Conservation (phyloP, 2,113 vertebrate species). For the Scomber japonicus region DNA sequence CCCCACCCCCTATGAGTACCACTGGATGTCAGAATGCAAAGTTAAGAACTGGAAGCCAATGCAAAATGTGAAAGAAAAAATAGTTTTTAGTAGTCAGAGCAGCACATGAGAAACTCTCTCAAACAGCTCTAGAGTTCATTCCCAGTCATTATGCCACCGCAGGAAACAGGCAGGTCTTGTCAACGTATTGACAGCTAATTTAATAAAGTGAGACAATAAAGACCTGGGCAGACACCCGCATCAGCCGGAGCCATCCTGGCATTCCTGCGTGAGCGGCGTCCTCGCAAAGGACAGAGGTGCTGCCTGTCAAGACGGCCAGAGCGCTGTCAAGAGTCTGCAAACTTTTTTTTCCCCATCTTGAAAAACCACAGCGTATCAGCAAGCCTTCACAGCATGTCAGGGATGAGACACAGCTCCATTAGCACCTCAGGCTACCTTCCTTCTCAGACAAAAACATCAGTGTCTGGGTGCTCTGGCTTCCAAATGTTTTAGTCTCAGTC, state of each 20-base stretch:
- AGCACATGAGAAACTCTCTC: neutral
- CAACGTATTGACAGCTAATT: conserved; percentile 69
- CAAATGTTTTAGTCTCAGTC: conserved; percentile 50
- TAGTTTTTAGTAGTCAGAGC: neutral
- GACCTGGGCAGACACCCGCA: conserved; percentile 36
- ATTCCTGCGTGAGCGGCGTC: conserved; percentile 25
- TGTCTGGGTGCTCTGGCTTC: conserved; percentile 20
- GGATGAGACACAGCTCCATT: conserved; percentile 50
- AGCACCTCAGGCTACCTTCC: conserved; percentile 45
- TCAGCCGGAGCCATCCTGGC: conserved; percentile 14
- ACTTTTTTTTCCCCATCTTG: conserved; percentile 42
- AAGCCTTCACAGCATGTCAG: conserved; percentile 42
- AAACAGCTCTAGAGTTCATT: neutral
- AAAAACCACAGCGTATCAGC: conserved; percentile 40
- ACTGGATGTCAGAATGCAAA: too few relatives aligned
- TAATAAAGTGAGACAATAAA: conserved; percentile 66
- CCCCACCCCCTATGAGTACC: too few relatives aligned
- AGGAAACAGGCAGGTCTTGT: conserved; percentile 23
- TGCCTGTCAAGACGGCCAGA: conserved; percentile 43
- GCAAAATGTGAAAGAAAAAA: neutral
- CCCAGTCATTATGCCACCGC: neutral
- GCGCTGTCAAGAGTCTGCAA: conserved; percentile 30
- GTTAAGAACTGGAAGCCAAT: neutral
- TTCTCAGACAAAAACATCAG: conserved; percentile 26
- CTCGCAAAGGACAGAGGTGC: conserved; percentile 59